Evolutionary conservation across 2,113 vertebrate genomes (phyloP), one percentile per base, ranked within the genome.

Genomic region (Echinops telfairi): DNA sequence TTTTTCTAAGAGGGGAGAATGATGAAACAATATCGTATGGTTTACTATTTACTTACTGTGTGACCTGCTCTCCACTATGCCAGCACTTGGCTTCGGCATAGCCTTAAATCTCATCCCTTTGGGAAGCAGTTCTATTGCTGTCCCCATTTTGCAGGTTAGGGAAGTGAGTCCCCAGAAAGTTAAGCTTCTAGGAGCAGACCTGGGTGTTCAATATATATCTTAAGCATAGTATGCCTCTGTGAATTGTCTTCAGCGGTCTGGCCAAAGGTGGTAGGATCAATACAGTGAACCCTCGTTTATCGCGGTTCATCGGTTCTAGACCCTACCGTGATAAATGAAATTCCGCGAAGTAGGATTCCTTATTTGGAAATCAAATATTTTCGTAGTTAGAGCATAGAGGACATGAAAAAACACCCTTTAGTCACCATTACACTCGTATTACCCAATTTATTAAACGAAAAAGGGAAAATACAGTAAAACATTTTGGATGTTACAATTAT

Each of bases 1-100:
- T 95, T 57, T 88, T 93, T 97, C 88, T 68, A 53, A 8, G 22
- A 90, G 31, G 79, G 43, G 71, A 91, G 83, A 83, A 70, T 23
- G 73, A 86, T 66, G 90, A 87, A 75, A 57, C 9, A 23, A 27
- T n/a, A 3, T 23, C 36, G 33, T 53, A 20, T 66, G 89, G 20
- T 66, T 93, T 76, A 75, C 14, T 60, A 90, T 93, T n/a, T 17
- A 62, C 71, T 86, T 78, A 73, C 38, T 88, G 0, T 75, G 38
- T 85, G 75, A 43, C 47, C 2, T 4, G 2, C 38, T 2, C 27
- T 11, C 7, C 80, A 84, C 53, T 38, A 31, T 53, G 47, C 47
- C 2, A 94, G 38, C 10, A 23, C 82, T 85, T 38, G 11, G n/a
- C 2, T 77, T 31, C 38, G 11, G n/a, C 2, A 2, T 43, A n/a